Base-by-base conservation (phyloP, 2,797 vertebrate genomes). In the Mustela erminea region DNA sequence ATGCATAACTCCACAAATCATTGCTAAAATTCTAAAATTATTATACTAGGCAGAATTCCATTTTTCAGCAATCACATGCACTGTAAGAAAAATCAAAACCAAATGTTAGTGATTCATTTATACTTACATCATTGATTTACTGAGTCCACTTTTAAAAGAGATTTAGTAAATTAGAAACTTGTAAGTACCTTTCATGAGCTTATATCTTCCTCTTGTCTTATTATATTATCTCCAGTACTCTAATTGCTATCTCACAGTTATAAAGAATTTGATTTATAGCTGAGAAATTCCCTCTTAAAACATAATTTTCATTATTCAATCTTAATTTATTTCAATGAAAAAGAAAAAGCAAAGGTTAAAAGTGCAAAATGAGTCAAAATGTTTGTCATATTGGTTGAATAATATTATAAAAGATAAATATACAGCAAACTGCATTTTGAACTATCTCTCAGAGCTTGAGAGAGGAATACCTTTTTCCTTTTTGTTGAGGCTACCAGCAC, bases 21-120 rank as follows among this genome's bases (percentile, higher is more conserved):
- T 87, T 78, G 80, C 2, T 58, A 80, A 93, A 93, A 83, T 60
- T 93, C 21, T 78, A 96, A 92, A 90, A 27, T 15, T 46, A 29
- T 94, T 74, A 56, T 87, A 72, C 23, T 68, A 85, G 70, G n/a
- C 70, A 85, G 56, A 78, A 91, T 95, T 93, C 38, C 78, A 72
- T 83, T 96, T 93, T 93, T 78, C 9, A 25, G 52, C 43, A 74
- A 54, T 91, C 4, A 54, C 20, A 60, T 84, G 32, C 17, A 85
- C 72, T 49, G 78, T 29, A 52, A 58, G 41, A 93, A 78, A 93
- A 86, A 93, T 87, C n/a, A 83, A 87, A 77, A 62, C 68, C 82
- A 80, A 93, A 84, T 90, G 82, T 80, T 78, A 64, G 21, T 90
- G 46, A 90, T 84, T 95, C 18, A 66, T 83, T 93, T 87, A 90